phyloP scores from a whole-genome alignment of 2,113 vertebrate species.

The Sapajus apella region DNA sequence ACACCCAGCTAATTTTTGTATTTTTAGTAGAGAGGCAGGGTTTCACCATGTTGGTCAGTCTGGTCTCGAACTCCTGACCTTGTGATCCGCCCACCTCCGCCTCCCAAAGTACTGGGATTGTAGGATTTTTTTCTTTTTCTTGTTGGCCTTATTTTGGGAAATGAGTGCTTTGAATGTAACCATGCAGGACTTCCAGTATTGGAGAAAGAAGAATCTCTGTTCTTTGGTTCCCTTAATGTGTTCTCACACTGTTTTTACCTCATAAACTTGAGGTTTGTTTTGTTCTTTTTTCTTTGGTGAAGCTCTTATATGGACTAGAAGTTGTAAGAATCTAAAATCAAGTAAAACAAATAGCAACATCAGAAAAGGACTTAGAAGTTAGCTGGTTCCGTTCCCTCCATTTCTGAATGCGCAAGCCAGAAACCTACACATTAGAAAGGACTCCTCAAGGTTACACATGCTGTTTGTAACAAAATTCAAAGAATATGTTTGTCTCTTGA shows the following conservation, averaged over 20 bases:
- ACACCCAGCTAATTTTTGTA: too few relatives aligned
- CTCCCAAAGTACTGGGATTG: too few relatives aligned
- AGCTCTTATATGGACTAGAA: neutral
- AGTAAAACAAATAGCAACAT: neutral
- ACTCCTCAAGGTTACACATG: neutral
- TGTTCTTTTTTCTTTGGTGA: neutral
- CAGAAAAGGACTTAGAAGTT: neutral
- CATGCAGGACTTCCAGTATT: fast-evolving
- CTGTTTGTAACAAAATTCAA: neutral
- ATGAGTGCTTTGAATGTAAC: neutral
- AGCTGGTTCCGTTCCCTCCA: neutral
- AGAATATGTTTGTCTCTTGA: neutral
- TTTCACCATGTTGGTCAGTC: too few relatives aligned
- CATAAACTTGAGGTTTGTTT: neutral
- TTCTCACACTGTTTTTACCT: neutral
- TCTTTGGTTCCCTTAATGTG: neutral
- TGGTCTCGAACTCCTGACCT: too few relatives aligned
- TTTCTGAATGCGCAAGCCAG: neutral
- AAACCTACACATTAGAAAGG: neutral
- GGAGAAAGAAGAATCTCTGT: neutral
- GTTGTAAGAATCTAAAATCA: neutral
- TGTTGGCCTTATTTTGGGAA: neutral
- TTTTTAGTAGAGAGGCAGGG: too few relatives aligned
- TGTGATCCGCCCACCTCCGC: too few relatives aligned
- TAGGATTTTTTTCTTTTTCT: neutral